Evolutionary conservation across 2,113 vertebrate species (phyloP), one percentile per base, ranked within the genome.

Genomic region (Orientallactaga bullata): DNA sequence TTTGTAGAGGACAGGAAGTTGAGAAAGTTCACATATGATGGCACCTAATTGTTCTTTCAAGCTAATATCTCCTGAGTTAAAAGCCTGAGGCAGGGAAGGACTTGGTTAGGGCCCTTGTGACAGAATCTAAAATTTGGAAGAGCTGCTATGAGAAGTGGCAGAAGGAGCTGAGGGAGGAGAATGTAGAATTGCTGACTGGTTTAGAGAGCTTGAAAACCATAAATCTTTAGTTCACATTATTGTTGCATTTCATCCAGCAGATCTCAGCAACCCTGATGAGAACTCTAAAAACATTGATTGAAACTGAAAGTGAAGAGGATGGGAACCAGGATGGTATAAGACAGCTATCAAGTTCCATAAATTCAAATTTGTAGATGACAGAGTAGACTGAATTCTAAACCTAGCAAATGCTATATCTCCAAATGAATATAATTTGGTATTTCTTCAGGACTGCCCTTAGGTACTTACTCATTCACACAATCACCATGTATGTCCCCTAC

Each of bases 171-270:
- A 69, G 21, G 21, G 39, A 88, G 90, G 94, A 88, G 78, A 90
- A 94, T 76, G 51, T 60, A 73, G 88, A 96, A 83, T 60, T 88
- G 90, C 94, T 96, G 82, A 96, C 90, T 85, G 66, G 88, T 93
- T 85, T 82, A 72, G 82, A 55, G 65, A 93, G 90, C 79, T 93
- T 76, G 82, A 92, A 91, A 85, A 79, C 92, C 78, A 21, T 85
- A 76, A 90, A 88, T 94, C 78, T 80, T 20, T 68, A 88, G 51
- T 78, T 79, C 80, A 71, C 76, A 37, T 20, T 60, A 76, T 78
- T 87, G 81, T 51, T 85, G 28, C 74, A n/a, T 90, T 83, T 88
- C 86, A 79, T 78, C 74, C 85, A 88, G 85, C 90, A 79, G 90
- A 88, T 61, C 78, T 92, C 39, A 47, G 85, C 82, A 91, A 26